Conservation (phyloP, 2,113 vertebrate genomes). For the Strigops habroptila region DNA sequence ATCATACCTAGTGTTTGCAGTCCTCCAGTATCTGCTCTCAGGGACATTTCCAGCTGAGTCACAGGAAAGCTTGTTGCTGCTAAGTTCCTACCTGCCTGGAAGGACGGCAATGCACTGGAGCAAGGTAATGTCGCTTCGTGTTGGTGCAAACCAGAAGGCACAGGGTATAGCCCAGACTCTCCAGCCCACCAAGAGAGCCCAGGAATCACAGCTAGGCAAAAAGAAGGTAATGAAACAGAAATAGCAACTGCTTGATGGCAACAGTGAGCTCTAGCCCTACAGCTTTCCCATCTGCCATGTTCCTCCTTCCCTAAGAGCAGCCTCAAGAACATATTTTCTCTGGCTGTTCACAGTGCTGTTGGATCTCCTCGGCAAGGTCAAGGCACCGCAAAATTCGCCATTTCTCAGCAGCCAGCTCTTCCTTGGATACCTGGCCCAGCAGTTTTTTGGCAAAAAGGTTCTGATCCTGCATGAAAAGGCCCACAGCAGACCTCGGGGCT, state of each 20-base stretch:
- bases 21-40: background rate
- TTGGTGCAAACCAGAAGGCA: background rate
- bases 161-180: background rate
- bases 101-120: background rate
- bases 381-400: constrained; percentile 84
- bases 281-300: background rate
- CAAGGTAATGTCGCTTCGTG: background rate
- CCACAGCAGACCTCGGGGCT: constrained; percentile 70
- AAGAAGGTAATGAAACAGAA: background rate
- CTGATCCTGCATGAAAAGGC: constrained; percentile 93
- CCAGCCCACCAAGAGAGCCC: background rate
- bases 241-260: background rate
- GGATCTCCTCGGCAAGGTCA: constrained; percentile 81
- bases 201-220: background rate
- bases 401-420: constrained; percentile 79
- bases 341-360: constrained; percentile 61
- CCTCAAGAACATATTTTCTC: constrained; percentile 30
- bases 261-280: background rate
- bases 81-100: background rate
- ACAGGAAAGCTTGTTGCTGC: background rate
- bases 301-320: background rate
- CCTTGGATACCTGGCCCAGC: constrained; percentile 72
- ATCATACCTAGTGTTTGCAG: background rate
- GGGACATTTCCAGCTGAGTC: background rate
- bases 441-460: constrained; percentile 86